These are phyloP conservation scores for Bombus turneri DNA, from an alignment of 1,140 invertebrate genomes.

Conservation along the genomic window DNA sequence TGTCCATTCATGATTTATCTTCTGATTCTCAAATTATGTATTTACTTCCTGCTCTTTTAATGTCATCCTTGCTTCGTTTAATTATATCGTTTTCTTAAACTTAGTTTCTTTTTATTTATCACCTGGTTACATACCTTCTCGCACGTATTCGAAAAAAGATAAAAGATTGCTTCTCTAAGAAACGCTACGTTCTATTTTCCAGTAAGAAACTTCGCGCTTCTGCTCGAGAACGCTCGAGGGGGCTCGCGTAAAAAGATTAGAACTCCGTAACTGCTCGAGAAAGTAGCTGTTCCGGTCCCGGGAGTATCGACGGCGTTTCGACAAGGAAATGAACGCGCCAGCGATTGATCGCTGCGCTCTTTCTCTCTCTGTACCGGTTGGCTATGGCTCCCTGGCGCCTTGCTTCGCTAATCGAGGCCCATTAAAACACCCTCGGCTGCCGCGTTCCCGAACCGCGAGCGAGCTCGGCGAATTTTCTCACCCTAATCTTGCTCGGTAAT, in stretches of 20 bases:
- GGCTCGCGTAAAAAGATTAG: conserved; percentile 46
- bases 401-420: conserved; percentile 80
- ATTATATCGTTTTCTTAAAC: no score
- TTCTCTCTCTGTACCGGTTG: conserved; percentile 49
- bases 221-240: background rate
- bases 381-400: conserved; percentile 79
- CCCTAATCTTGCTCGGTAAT: conserved; percentile 78
- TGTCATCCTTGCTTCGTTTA: background rate
- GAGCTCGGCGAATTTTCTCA: conserved; percentile 76
- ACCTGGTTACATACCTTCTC: background rate
- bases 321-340: conserved; percentile 57
- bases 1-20: background rate
- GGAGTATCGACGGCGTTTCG: conserved; percentile 60
- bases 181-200: background rate
- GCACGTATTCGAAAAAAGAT: background rate
- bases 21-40: background rate
- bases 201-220: background rate
- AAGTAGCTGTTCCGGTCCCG: conserved; percentile 44
- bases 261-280: conserved; percentile 35
- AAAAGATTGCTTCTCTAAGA: background rate
- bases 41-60: background rate
- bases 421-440: conserved; percentile 77
- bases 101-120: background rate
- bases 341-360: background rate
- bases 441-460: conserved; percentile 42